Conservation (phyloP, 2,888 invertebrate species). For the Brassicogethes aeneus region DNA sequence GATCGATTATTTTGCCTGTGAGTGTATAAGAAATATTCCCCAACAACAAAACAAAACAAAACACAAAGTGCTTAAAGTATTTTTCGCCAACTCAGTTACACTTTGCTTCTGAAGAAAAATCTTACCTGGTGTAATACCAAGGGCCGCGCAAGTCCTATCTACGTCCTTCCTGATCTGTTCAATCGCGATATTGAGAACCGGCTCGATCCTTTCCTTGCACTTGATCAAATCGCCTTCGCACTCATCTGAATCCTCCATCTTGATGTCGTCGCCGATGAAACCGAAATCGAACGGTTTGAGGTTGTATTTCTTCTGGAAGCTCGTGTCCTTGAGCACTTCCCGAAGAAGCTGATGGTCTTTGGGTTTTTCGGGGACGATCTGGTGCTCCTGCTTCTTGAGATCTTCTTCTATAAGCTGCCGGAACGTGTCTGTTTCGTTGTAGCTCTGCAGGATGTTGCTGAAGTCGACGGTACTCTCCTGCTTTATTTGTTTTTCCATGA, state of each 20-base stretch:
- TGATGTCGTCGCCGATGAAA: constrained; percentile 45
- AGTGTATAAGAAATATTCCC: too few species aligned
- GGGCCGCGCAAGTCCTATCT: constrained; percentile 71
- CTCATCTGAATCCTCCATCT: constrained; percentile 59
- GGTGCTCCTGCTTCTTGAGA: constrained; percentile 22
- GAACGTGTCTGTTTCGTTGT: constrained; percentile 33
- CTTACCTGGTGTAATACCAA: constrained; percentile 85
- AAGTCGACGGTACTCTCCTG: constrained; percentile 57
- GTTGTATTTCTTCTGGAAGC: constrained; percentile 77
- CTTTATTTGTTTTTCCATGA: constrained; percentile 35
- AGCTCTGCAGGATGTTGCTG: constrained; percentile 50
- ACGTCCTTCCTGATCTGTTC: constrained; percentile 82
- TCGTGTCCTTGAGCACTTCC: constrained; percentile 75
- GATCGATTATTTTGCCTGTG: too few species aligned
- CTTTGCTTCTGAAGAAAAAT: constrained; percentile 15
- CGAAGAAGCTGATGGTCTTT: constrained; percentile 68
- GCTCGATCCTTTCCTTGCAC: constrained; percentile 52
- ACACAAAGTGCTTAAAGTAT: too few species aligned
- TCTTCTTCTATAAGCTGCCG: constrained; percentile 26
- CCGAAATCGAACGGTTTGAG: constrained; percentile 66
- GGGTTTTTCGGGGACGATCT: constrained; percentile 31
- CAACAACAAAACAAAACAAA: too few species aligned
- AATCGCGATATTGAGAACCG: constrained; percentile 74
- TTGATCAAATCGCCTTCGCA: constrained; percentile 25
- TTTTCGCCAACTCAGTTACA: too few species aligned